A percentile compares a stretch with the other conserved stretches of the same genome.
These are phyloP conservation scores for Tricholauxania praeusta DNA, from an alignment of 2,888 invertebrate species.

Conservation along the genomic window DNA sequence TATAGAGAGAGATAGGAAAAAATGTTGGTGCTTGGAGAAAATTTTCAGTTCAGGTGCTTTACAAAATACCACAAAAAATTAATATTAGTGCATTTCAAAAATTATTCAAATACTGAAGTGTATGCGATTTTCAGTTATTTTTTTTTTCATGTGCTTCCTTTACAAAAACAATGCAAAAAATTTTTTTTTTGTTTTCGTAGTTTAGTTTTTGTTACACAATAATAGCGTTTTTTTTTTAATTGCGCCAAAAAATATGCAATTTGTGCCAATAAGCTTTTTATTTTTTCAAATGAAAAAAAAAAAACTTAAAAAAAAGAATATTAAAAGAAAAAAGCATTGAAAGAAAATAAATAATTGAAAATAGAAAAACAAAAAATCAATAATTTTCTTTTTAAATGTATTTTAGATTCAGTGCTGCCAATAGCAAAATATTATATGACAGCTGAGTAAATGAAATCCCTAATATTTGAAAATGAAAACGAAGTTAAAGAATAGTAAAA, in stretches of 20 bases:
- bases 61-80: conserved; percentile 63
- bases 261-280: conserved; percentile 43
- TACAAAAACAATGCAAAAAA: conserved; percentile 38
- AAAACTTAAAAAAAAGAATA: conserved; percentile 5
- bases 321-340: conserved; percentile 9
- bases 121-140: conserved; percentile 43
- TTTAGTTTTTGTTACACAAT: conserved; percentile 35
- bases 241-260: conserved; percentile 65
- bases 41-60: conserved; percentile 54
- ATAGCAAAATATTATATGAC: too few relatives aligned
- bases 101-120: conserved; percentile 45
- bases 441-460: too few relatives aligned
- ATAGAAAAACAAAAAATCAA: background rate
- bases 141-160: too few relatives aligned
- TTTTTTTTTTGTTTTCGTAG: conserved; percentile 19
- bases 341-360: background rate
- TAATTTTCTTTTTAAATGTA: too few relatives aligned
- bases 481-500: too few relatives aligned
- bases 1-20: conserved; percentile 36
- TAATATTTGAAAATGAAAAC: too few relatives aligned
- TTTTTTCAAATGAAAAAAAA: conserved; percentile 25
- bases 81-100: conserved; percentile 51
- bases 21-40: conserved; percentile 22
- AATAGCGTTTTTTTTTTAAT: conserved; percentile 43
- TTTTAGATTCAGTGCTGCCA: too few relatives aligned